Evolutionary conservation across 37 sponge, comb jelly and placozoan genomes (phyloP), one percentile per base, ranked within the genome.

Genomic region (Tethya wilhelma): DNA sequence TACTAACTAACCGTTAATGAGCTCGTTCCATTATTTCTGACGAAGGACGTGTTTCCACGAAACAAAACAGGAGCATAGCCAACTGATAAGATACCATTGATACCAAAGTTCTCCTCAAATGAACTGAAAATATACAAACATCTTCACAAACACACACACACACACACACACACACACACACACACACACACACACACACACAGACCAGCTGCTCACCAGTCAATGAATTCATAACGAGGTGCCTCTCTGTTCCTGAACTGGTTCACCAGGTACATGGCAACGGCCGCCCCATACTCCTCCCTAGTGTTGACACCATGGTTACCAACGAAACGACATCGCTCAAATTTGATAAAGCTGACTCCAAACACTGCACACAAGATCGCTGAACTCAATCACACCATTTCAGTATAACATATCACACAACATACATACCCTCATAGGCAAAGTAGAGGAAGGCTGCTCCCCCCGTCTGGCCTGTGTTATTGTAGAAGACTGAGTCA

Each of bases 21-120:
- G 28, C 56, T 32, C 0, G 79, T 79, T 20, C 79, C 79, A 26
- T 22, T 79, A 34, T 86, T 86, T 20, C 45, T 41, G 2, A 33
- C 56, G 68, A 86, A 86, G 0, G 25, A 20, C 29, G 79, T 86
- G 1, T 26, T 71, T 56, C 87, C 87, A 36, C 25, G 39, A 57
- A 86, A 78, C 2, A 22, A n/a, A 40, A 79, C 30, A 14, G 79
- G 79, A 23, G 74, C 44, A 58, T 86, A 86, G 17, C 74, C 86
- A 60, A 79, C 37, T 37, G 67, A 79, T 2, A 86, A 56, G 22
- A 86, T 72, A 36, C 86, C 86, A 86, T 86, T 79, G 14, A 45
- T 44, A 25, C 86, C 79, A 60, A n/a, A 38, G 28, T 86, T 86
- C 1, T 38, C 45, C 19, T 57, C 44, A 71, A 86, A 86, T 42